phyloP scores from a whole-genome alignment of 2,113 vertebrate species.

The Odontophorus gujanensis region DNA sequence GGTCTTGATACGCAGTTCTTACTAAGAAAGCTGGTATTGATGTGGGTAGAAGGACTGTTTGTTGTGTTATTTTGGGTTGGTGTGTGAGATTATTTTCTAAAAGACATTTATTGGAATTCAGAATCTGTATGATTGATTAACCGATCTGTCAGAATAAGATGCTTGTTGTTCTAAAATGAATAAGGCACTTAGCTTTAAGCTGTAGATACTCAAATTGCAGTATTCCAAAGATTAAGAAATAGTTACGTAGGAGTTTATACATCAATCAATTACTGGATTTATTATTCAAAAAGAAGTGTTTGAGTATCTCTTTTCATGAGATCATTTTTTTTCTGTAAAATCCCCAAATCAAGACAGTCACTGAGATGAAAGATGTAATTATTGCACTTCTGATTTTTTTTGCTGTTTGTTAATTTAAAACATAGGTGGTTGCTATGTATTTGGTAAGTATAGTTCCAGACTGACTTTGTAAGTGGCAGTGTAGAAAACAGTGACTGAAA shows the following conservation, averaged over 20 bases:
- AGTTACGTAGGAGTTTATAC: not conserved
- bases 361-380: not conserved
- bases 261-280: not conserved
- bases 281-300: not conserved
- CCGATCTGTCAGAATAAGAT: not conserved
- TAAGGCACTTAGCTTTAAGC: not conserved
- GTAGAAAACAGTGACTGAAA: not conserved
- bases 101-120: not conserved
- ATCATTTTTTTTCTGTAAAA: not conserved
- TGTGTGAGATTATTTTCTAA: not conserved
- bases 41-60: not conserved
- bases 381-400: not conserved
- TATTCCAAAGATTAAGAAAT: not conserved
- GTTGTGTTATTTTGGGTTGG: not conserved
- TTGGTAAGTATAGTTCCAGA: conserved; percentile 3
- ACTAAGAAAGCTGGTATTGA: not conserved
- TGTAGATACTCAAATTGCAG: not conserved
- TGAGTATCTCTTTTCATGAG: not conserved
- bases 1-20: not conserved
- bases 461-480: not conserved
- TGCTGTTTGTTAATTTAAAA: not conserved
- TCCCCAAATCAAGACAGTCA: not conserved
- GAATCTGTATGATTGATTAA: not conserved
- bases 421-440: not conserved
- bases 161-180: not conserved